Conservation (phyloP, 1,140 invertebrate genomes). For the Tetramorium simillimum region DNA sequence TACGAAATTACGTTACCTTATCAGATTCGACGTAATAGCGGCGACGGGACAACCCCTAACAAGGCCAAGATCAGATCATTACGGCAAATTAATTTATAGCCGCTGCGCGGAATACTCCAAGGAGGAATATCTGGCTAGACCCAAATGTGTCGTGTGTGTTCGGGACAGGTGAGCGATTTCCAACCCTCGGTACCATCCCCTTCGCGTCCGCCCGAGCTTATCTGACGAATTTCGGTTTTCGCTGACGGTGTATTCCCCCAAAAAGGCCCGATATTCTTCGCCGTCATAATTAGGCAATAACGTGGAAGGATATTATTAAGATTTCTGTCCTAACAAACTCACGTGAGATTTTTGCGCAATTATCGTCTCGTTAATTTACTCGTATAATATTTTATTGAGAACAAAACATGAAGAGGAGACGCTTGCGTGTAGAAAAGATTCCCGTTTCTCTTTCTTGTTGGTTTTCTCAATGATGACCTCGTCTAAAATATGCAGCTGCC, state of each 20-base stretch:
- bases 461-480: constrained; percentile 69
- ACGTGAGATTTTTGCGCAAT: neutral
- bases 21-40: constrained; percentile 58
- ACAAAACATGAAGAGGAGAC: neutral
- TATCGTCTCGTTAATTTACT: neutral
- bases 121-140: constrained; percentile 10
- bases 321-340: neutral
- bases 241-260: neutral
- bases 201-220: neutral
- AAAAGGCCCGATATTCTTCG: constrained; percentile 1
- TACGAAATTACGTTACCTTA: constrained; percentile 62
- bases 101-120: constrained; percentile 16
- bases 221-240: constrained; percentile 24
- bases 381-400: neutral
- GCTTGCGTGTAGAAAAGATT: constrained; percentile 13
- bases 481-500: constrained; percentile 73
- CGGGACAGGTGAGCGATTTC: constrained; percentile 65
- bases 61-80: constrained; percentile 66
- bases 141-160: constrained; percentile 6
- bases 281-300: constrained; percentile 21
- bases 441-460: constrained; percentile 39
- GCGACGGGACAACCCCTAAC: constrained; percentile 63
- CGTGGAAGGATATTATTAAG: neutral
- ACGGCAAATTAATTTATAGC: constrained; percentile 69
- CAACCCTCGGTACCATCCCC: constrained; percentile 42